Conservation (phyloP, 2,888 invertebrate species). For the Adelphocoris suturalis region DNA sequence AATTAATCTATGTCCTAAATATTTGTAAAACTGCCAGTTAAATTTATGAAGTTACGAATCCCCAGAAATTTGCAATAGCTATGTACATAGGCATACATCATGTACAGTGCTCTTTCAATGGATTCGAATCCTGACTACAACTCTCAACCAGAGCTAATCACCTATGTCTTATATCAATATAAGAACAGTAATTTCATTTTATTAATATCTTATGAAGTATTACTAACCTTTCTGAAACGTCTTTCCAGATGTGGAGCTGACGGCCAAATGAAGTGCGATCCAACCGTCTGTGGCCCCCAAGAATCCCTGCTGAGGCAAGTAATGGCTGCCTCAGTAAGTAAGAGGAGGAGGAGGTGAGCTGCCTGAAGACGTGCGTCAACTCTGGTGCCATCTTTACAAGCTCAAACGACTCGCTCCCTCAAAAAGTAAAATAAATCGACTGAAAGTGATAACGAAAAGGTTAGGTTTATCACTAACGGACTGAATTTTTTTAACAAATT, state of each 20-base stretch:
- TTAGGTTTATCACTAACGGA: slow-evolving; percentile 64
- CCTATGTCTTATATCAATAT: no score
- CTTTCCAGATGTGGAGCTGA: slow-evolving; percentile 90
- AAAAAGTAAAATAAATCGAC: slow-evolving; percentile 52
- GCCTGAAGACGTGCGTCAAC: slow-evolving; percentile 62
- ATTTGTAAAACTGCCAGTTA: no score
- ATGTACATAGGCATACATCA: no score
- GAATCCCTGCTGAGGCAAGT: slow-evolving; percentile 94
- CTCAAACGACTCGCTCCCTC: slow-evolving; percentile 68
- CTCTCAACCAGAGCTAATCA: no score
- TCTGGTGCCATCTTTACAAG: slow-evolving; percentile 57
- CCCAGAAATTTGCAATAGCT: no score
- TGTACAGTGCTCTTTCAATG: no score
- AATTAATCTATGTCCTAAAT: no score
- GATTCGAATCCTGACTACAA: no score
- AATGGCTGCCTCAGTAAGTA: slow-evolving; percentile 86
- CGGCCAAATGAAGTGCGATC: slow-evolving; percentile 97
- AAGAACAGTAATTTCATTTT: no score
- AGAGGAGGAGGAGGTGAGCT: slow-evolving; percentile 75
- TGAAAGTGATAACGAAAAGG: slow-evolving; percentile 59
- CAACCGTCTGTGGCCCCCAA: slow-evolving; percentile 89
- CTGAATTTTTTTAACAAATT: slow-evolving; percentile 56
- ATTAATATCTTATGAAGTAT: no score
- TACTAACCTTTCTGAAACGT: no score
- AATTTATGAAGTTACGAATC: no score